These are phyloP conservation scores for Stegastes partitus DNA, from an alignment of 2,113 vertebrate genomes.

Conservation along the genomic window DNA sequence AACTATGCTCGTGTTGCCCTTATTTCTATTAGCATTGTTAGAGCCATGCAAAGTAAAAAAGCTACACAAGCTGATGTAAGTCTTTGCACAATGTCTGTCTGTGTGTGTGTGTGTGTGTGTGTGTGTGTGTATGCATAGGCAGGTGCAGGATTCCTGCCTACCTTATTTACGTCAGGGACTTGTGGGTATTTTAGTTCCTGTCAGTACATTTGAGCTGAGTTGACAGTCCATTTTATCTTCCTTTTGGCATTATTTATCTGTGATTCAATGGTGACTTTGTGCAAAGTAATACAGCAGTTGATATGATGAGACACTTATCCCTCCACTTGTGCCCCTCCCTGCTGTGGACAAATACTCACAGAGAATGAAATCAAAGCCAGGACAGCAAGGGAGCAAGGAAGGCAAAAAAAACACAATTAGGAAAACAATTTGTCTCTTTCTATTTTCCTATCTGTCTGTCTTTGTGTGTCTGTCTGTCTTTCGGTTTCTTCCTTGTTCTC, in stretches of 20 bases:
- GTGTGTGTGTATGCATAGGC: background rate
- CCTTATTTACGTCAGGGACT: slow-evolving; percentile 33
- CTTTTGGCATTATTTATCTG: slow-evolving; percentile 45
- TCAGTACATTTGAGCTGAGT: slow-evolving; percentile 42
- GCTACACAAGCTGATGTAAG: background rate
- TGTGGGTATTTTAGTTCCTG: slow-evolving; percentile 24
- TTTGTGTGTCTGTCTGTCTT: slow-evolving; percentile 5
- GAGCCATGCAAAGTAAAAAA: background rate
- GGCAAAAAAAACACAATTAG: slow-evolving; percentile 51
- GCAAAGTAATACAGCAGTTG: slow-evolving; percentile 41
- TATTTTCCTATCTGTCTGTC: slow-evolving; percentile 25
- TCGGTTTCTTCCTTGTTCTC: slow-evolving; percentile 9
- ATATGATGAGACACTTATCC: slow-evolving; percentile 49
- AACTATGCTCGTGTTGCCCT: background rate
- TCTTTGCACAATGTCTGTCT: background rate
- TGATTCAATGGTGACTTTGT: slow-evolving; percentile 50
- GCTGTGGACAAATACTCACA: slow-evolving; percentile 35
- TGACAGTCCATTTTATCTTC: slow-evolving; percentile 64
- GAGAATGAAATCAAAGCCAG: slow-evolving; percentile 41
- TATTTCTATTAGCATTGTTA: slow-evolving; percentile 2
- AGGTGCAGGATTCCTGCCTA: slow-evolving; percentile 13
- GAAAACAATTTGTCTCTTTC: slow-evolving; percentile 42
- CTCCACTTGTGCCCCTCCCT: slow-evolving; percentile 23
- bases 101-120: background rate
- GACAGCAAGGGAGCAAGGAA: slow-evolving; percentile 19